These are phyloP conservation scores for Diaperis boleti DNA, from an alignment of 2,888 invertebrate species.

Conservation along the genomic window DNA sequence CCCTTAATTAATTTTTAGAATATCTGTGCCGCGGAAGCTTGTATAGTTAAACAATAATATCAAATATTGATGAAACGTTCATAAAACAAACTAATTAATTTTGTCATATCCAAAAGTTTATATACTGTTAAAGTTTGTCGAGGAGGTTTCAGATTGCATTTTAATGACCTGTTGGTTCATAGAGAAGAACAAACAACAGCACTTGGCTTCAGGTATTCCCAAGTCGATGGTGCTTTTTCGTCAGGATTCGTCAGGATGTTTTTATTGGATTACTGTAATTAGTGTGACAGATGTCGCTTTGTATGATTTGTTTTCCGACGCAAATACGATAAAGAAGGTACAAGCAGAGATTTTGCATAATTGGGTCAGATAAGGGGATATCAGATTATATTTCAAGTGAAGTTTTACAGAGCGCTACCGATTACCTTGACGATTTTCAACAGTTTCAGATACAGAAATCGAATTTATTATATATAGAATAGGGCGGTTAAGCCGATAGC, in stretches of 20 bases:
- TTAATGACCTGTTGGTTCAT: conserved; percentile 5
- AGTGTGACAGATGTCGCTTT: conserved; percentile 1
- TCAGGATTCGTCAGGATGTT: neutral
- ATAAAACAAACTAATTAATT: conserved; percentile 9
- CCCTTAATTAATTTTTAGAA: neutral
- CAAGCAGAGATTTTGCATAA: neutral
- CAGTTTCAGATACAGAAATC: too few relatives aligned
- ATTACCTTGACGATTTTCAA: neutral
- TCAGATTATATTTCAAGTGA: neutral
- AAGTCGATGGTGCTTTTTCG: neutral
- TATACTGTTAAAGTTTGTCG: neutral
- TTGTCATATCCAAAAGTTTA: neutral
- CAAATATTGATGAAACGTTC: neutral
- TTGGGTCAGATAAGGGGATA: neutral
- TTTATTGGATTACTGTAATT: conserved; percentile 1
- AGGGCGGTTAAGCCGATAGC: too few relatives aligned
- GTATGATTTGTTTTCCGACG: neutral
- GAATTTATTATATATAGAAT: too few relatives aligned
- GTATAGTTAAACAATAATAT: conserved; percentile 2
- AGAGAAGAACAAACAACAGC: neutral
- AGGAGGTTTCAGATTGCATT: neutral
- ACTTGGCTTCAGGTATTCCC: neutral
- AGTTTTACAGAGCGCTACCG: neutral
- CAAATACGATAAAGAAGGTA: neutral
- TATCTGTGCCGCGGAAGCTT: neutral